These are phyloP conservation scores for Chionomys nivalis DNA, from an alignment of 2,113 vertebrate species.

Conservation along the genomic window DNA sequence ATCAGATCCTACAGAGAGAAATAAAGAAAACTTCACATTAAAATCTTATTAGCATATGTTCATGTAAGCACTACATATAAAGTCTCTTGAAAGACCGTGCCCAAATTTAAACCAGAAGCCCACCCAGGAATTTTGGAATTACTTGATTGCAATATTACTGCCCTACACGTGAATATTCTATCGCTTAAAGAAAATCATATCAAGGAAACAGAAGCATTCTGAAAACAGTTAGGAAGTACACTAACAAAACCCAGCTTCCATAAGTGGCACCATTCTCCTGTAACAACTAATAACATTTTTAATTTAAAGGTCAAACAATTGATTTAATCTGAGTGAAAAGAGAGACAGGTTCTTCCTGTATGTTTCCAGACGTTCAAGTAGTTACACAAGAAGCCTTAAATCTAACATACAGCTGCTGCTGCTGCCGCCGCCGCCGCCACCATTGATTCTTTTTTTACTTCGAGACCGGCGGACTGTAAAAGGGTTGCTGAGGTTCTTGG, in stretches of 20 bases:
- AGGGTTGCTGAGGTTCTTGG: neutral
- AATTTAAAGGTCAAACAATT: conserved; percentile 54
- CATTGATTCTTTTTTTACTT: conserved; percentile 40
- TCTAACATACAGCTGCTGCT: neutral
- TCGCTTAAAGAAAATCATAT: conserved; percentile 41
- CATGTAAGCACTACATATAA: conserved; percentile 18
- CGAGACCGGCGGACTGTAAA: neutral
- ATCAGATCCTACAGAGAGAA: conserved; percentile 43
- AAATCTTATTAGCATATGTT: conserved; percentile 50
- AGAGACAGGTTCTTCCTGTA: neutral
- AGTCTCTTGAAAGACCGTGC: conserved; percentile 34
- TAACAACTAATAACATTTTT: conserved; percentile 39
- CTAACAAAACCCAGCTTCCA: conserved; percentile 41
- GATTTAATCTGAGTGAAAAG: neutral
- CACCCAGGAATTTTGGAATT: conserved; percentile 45
- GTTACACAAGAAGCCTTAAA: conserved; percentile 25
- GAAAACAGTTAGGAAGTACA: conserved; percentile 56
- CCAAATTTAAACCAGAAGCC: conserved; percentile 41
- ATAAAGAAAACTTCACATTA: conserved; percentile 56
- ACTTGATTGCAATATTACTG: conserved; percentile 4
- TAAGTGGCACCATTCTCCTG: conserved; percentile 23
- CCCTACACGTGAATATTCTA: conserved; percentile 32
- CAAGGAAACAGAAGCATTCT: conserved; percentile 51
- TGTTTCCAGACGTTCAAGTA: conserved; percentile 49
- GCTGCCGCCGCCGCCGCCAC: rapidly evolving